Evolutionary conservation across 2,888 invertebrate genomes (phyloP), one percentile per base, ranked within the genome.

Genomic region (Acleris cristana): DNA sequence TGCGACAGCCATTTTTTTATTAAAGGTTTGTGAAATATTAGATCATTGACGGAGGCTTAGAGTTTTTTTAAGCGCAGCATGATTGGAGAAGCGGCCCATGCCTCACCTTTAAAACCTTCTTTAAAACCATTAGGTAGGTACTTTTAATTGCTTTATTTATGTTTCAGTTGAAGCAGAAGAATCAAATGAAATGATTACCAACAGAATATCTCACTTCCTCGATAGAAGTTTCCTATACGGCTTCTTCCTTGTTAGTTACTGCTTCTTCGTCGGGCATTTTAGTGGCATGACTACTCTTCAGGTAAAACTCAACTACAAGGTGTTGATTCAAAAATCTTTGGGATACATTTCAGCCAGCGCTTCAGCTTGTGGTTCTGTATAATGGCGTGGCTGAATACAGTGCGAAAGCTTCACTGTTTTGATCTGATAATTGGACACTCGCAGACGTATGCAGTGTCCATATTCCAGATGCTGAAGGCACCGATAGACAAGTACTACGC

Each of bases 401-500:
- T 34, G 34, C 10, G 10, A 10, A 14, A 14, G 14, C 40, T 40
- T 30, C 54, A 7, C 7, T 21, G 21, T 18, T 53, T 62, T 62
- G 0, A 48, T 16, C n/a, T 30, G 16, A 3, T 19, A 5, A 34
- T 8, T 48, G 52, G 48, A 26, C 26, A 56, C 56, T 76, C 76
- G 69, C 94, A 95, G 90, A 96, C 96, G 0, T 96, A 95, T 76
- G 95, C 96, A 19, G 96, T 97, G 5, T 94, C 94, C 71, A 96
- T 97, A 76, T 97, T 97, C 78, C 94, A 94, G 58, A 93, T 94
- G 68, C 80, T 97, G 26, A 94, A 95, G 57, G 95, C 96, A 0
- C 96, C 97, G 0, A 94, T 97, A 69, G 95, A 96, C 78, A 95
- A 95, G 78, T 96, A 96, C 85, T 94, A 95, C 69, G 96, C 96